Evolutionary conservation across 2,888 invertebrate species (phyloP).

Genomic region (Trilocha varians): DNA sequence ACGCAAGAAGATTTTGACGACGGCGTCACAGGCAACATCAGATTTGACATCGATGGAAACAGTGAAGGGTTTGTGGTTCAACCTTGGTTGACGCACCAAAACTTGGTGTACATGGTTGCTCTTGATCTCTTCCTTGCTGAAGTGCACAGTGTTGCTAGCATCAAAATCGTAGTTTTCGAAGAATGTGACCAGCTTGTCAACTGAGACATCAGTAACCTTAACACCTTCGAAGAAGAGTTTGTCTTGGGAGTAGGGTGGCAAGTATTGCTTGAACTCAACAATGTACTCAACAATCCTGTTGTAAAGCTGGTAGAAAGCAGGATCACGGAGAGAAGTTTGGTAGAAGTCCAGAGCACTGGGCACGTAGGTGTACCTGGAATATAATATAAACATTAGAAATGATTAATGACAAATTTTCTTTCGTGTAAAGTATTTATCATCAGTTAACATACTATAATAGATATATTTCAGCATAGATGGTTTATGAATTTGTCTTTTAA

Average conservation of each 20-base stretch:
- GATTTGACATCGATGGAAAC: constrained; percentile 74
- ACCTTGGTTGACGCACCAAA: constrained; percentile 77
- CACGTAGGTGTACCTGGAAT: constrained; percentile 46
- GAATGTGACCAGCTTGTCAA: constrained; percentile 76
- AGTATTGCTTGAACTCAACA: constrained; percentile 73
- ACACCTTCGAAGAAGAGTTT: constrained; percentile 74
- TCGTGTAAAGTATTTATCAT: too few relatives aligned
- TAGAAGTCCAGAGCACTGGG: constrained; percentile 77
- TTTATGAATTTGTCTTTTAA: too few relatives aligned
- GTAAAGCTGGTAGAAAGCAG: constrained; percentile 79
- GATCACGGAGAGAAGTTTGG: constrained; percentile 79
- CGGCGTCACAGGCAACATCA: constrained; percentile 70
- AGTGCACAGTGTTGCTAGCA: constrained; percentile 67
- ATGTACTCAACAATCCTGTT: constrained; percentile 73
- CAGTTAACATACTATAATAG: too few relatives aligned
- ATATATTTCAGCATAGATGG: too few relatives aligned
- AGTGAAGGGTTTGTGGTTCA: constrained; percentile 80
- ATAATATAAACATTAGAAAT: too few relatives aligned
- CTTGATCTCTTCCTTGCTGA: constrained; percentile 35
- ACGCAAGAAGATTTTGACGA: constrained; percentile 78
- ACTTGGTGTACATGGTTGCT: constrained; percentile 43
- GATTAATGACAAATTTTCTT: too few relatives aligned
- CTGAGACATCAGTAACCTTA: constrained; percentile 73
- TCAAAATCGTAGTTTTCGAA: constrained; percentile 78
- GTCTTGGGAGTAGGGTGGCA: constrained; percentile 72